phyloP scores from a whole-genome alignment of 2,888 invertebrate species.

The Trachelus tabidus region DNA sequence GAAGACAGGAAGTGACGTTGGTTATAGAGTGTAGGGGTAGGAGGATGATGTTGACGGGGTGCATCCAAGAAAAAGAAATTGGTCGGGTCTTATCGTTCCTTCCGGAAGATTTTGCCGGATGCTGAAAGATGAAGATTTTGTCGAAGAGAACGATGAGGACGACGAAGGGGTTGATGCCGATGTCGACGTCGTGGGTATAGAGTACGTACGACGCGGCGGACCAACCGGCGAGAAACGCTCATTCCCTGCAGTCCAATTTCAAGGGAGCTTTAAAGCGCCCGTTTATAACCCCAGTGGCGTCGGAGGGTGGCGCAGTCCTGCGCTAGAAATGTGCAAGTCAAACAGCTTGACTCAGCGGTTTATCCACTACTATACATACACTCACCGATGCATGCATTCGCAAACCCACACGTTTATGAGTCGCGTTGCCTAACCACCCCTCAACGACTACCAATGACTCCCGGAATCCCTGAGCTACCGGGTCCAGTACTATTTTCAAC shows the following conservation, averaged over 20 bases:
- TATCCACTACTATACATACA: slow-evolving; percentile 46
- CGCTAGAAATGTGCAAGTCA: slow-evolving; percentile 63
- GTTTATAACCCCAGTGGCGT: slow-evolving; percentile 54
- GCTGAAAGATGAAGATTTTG: neutral
- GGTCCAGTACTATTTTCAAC: slow-evolving; percentile 20
- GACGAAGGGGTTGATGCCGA: neutral
- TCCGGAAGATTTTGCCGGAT: slow-evolving; percentile 14
- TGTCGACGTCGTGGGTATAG: too few relatives aligned
- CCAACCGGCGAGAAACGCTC: slow-evolving; percentile 36
- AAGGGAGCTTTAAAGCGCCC: slow-evolving; percentile 53
- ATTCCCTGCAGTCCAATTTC: slow-evolving; percentile 58
- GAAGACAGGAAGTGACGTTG: neutral
- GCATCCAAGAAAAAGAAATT: slow-evolving; percentile 9
- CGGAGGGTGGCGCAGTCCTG: slow-evolving; percentile 45
- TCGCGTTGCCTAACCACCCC: slow-evolving; percentile 27
- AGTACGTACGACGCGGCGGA: neutral
- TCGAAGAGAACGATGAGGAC: neutral
- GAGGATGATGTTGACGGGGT: neutral
- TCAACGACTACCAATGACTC: slow-evolving; percentile 9
- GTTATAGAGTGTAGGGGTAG: neutral
- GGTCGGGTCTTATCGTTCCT: slow-evolving; percentile 9
- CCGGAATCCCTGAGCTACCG: neutral
- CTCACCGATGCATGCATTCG: slow-evolving; percentile 44
- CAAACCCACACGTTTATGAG: slow-evolving; percentile 47
- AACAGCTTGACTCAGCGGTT: slow-evolving; percentile 62